Conservation (phyloP, 2,797 vertebrate species). For the Poeciliopsis gracilis region DNA sequence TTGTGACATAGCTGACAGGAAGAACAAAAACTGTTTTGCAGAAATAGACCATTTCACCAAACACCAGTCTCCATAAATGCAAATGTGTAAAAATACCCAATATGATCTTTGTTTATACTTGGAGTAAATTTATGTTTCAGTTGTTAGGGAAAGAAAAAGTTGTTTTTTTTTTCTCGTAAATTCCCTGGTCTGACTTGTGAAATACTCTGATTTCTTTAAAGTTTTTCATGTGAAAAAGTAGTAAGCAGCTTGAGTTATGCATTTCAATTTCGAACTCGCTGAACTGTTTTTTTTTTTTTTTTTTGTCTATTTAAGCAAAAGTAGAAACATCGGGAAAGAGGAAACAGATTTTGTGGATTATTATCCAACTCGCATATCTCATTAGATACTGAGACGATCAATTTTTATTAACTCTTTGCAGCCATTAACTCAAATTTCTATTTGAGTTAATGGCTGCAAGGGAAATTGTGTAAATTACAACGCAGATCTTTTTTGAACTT, state of each 20-base stretch:
- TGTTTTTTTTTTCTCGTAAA: not conserved
- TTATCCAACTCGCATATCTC: not conserved
- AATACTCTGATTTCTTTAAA: not conserved
- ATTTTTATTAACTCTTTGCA: not conserved
- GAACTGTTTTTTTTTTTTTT: not conserved
- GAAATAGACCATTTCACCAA: not conserved
- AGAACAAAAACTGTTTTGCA: not conserved
- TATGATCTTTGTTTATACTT: not conserved
- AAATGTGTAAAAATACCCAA: not conserved
- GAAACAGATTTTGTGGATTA: not conserved
- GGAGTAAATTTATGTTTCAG: not conserved
- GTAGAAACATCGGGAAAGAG: not conserved
- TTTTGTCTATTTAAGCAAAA: not conserved
- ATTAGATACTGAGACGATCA: not conserved
- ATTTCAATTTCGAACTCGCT: not conserved
- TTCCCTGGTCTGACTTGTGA: not conserved
- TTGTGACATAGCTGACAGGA: not conserved
- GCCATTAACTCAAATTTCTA: too few species aligned
- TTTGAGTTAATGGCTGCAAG: not conserved
- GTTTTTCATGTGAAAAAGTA: not conserved
- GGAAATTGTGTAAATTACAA: not conserved
- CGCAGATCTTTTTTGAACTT: not conserved
- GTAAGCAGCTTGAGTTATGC: not conserved
- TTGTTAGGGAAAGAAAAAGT: not conserved
- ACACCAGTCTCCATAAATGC: not conserved